These are phyloP conservation scores for Pedicia rivosa DNA, from an alignment of 2,888 invertebrate species.

Conservation along the genomic window DNA sequence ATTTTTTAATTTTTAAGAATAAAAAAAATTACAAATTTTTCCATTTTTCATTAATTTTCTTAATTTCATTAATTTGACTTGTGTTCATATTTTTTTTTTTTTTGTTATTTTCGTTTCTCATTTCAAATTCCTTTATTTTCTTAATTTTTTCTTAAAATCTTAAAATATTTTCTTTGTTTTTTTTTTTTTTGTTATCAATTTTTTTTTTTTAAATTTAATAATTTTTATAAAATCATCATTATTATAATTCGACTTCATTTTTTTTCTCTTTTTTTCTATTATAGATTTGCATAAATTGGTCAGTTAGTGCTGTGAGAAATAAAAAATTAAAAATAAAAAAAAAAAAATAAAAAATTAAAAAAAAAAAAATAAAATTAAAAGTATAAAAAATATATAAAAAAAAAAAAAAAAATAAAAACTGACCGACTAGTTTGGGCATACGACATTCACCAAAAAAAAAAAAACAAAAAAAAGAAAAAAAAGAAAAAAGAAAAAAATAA, in stretches of 20 bases:
- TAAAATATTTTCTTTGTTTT: neutral
- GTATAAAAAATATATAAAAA: neutral
- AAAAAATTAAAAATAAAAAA: conserved; percentile 6
- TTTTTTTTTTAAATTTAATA: neutral
- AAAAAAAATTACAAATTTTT: neutral
- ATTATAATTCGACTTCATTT: no score
- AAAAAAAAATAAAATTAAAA: conserved; percentile 2
- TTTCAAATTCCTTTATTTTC: neutral
- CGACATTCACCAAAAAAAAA: no score
- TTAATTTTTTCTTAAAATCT: neutral
- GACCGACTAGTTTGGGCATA: no score
- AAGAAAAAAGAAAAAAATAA: no score
- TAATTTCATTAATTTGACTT: no score
- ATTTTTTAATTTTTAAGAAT: neutral
- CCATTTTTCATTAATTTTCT: neutral
- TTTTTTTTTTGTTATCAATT: conserved; percentile 1
- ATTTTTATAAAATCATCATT: no score
- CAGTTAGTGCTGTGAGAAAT: conserved; percentile 14
- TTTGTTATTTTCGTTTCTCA: neutral
- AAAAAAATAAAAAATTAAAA: conserved; percentile 2
- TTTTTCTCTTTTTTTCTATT: conserved; percentile 16
- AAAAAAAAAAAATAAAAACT: no score
- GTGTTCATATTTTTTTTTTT: no score
- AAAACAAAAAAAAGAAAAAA: no score
- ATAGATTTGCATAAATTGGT: conserved; percentile 22